Evolutionary conservation across 1,140 invertebrate genomes (phyloP), one percentile per base, ranked within the genome.

Genomic region (Megathymus violae): DNA sequence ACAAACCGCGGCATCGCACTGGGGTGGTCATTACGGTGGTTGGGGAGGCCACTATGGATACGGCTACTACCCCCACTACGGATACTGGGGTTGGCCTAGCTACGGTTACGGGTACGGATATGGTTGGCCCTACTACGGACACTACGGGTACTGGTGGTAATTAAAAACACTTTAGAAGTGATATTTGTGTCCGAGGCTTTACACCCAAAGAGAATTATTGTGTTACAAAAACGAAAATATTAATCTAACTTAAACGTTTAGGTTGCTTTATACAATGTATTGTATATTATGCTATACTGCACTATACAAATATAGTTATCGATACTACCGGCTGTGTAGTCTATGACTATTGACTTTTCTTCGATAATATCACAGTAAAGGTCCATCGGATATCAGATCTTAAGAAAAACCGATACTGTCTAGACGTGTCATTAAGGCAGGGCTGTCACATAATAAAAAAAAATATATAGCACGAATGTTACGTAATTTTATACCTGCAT

Each of bases 1-100:
- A 1, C 84, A 92, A 59, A 78, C 88, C 0, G 82, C 83, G 0
- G 91, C 86, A 0, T 89, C 89, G 0, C 75, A 83, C 31, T 89
- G 80, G 76, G 89, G 89, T 5, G 85, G 85, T 11, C 73, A 80
- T 47, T 75, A 76, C 11, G 71, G 70, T 0, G 65, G 72, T 11
- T 74, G 64, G 16, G 74, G 78, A 1, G 74, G 76, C 15, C 74
- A 75, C 46, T 65, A 63, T 27, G 70, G 70, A 7, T n/a, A n/a
- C n/a, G n/a, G n/a, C n/a, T 58, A 58, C 25, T 56, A 56, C 52
- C 52, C 52, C 14, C 51, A 70, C 14, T 65, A 66, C 52, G 74
- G 56, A n/a, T 51, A 65, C 19, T 65, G 31, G 47, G 63, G 69
- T 4, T 66, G 66, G 17, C 50, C 48, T n/a, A 52, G 61, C 36